A percentile compares a stretch with the other conserved stretches of the same genome.
These are phyloP conservation scores for Xanthorhoe spadicearia DNA, from an alignment of 2,888 invertebrate species.

Conservation along the genomic window DNA sequence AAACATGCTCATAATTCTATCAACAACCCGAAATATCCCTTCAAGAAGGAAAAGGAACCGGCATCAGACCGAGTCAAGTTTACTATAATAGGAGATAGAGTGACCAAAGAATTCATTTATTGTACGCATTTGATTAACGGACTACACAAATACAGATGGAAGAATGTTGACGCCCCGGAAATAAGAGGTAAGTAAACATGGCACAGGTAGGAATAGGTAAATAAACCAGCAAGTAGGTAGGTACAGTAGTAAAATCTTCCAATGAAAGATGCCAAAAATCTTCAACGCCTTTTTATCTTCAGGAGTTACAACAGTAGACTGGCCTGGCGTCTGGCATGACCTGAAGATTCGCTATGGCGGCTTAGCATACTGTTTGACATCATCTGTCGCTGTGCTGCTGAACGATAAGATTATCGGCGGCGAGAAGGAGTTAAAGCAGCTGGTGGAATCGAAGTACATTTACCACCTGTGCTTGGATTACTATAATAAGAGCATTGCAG, in stretches of 20 bases:
- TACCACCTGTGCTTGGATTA: conserved; percentile 77
- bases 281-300: conserved; percentile 13
- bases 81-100: conserved; percentile 68
- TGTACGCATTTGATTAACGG: conserved; percentile 63
- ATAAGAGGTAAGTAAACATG: conserved; percentile 61
- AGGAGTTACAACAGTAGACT: conserved; percentile 73
- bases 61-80: conserved; percentile 55
- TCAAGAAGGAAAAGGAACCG: conserved; percentile 47
- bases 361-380: conserved; percentile 71
- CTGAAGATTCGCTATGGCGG: conserved; percentile 74
- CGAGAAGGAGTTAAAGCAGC: conserved; percentile 73
- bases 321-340: conserved; percentile 67
- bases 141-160: conserved; percentile 67
- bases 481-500: conserved; percentile 67
- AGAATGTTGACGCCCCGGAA: conserved; percentile 62
- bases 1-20: conserved; percentile 71
- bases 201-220: no score
- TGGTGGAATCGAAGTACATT: conserved; percentile 73
- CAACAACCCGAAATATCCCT: conserved; percentile 64
- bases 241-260: background rate
- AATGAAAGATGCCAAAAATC: background rate
- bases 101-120: conserved; percentile 69
- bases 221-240: background rate
- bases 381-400: conserved; percentile 77
- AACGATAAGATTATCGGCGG: conserved; percentile 82